phyloP scores from a whole-genome alignment of 92 coral and sea anemone species.

The Epizoanthus scotinus region DNA sequence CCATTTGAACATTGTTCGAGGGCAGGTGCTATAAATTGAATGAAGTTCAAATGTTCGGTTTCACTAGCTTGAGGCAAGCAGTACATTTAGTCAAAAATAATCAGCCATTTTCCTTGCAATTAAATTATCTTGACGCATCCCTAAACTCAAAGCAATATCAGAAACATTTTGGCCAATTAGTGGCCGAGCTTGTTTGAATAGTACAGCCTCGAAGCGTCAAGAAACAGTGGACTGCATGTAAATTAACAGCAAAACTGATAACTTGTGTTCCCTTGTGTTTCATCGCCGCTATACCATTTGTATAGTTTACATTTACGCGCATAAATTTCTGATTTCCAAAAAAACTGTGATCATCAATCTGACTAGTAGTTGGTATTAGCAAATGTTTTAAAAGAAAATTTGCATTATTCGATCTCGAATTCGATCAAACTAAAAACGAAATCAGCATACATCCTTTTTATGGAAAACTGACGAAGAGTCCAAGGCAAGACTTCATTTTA shows the following conservation, averaged over 20 bases:
- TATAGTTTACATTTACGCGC: no score
- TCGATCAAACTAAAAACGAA: not conserved
- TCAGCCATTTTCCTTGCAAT: constrained; percentile 1
- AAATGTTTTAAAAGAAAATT: not conserved
- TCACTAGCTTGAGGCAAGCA: not conserved
- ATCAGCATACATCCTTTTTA: not conserved
- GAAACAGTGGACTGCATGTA: not conserved
- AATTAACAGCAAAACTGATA: not conserved
- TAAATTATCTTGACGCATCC: constrained; percentile 32
- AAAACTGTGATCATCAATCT: not conserved
- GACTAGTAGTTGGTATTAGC: not conserved
- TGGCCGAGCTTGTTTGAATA: not conserved
- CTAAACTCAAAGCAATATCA: not conserved
- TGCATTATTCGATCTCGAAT: constrained; percentile 2
- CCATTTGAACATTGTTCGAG: not conserved
- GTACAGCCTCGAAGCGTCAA: not conserved
- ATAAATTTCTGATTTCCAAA: no score
- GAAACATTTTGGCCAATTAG: constrained; percentile 4
- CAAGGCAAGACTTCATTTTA: not conserved
- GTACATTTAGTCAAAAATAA: not conserved
- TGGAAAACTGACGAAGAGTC: not conserved
- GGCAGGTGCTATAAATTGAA: not conserved
- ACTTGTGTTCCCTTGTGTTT: no score
- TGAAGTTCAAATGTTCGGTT: not conserved
- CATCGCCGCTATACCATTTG: no score